Evolutionary conservation across 2,888 invertebrate genomes (phyloP), one percentile per base, ranked within the genome.

Genomic region (Troides aeacus): DNA sequence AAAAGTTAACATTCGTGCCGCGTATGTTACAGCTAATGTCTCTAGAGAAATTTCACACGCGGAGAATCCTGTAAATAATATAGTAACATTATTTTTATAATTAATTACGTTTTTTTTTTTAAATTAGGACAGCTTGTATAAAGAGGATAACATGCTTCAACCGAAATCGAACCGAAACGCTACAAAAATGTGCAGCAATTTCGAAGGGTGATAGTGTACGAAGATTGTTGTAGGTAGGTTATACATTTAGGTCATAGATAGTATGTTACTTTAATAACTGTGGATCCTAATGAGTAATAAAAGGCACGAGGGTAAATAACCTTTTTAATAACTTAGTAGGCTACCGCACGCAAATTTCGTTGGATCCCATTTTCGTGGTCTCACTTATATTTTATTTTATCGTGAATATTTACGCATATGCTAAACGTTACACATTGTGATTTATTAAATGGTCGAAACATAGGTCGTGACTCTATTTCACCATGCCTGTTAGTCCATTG

Each of bases 1-100:
- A 58, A 67, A 67, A 62, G 57, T 67, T 67, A 24, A 58, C 62
- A 62, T 67, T 62, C 62, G 62, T 67, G 67, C 21, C 56, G 8
- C 62, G 67, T 30, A 46, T 58, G 50, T 62, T 62, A 58, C 56
- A 39, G 46, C 24, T 62, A 67, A 67, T 62, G 61, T 67, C 62
- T 46, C 62, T 42, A 15, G 61, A 17, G 62, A n/a, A n/a, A 62
- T 67, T 62, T 57, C 46, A 62, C n/a, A 30, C 8, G 53, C 57
- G 57, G 56, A 46, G 57, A 18, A 46, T 65, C 58, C 6, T 59
- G 58, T 39, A 12, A 59, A 46, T 59, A 59, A 65, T 18, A 57
- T 57, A 23, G n/a, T 57, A 57, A 21, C 46, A 46, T 46, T 6
- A 2, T 46, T 15, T 15, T 46, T 7, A 30, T 30, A 30, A 30